Base-by-base conservation (phyloP, 2,113 vertebrate genomes). In the Xenopus borealis region DNA sequence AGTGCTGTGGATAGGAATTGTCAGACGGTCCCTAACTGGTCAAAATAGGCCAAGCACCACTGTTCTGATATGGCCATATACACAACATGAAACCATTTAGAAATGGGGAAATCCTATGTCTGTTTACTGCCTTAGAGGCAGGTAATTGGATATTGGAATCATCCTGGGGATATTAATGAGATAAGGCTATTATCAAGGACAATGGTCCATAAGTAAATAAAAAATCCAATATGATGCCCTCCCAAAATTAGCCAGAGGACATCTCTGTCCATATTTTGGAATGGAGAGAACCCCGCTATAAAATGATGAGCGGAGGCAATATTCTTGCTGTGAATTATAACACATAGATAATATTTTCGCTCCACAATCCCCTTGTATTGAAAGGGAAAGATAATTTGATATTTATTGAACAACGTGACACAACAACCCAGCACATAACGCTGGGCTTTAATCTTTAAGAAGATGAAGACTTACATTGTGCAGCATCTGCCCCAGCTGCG, bases 401-500 rank as follows among this genome's bases (percentile, higher is more conserved):
- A 59, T 47, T 27, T 63, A 70, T 12, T 72, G 70, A 72, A 63
- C 63, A 72, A 72, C 52, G 19, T 62, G 59, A 69, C 53, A 70
- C 67, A 64, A 70, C 70, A 70, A 63, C 66, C 45, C 30, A 19
- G 67, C 50, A 45, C 17, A 55, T 2, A 13, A 59, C 47, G 27
- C 27, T 69, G 74, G 18, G 59, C 30, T 76, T 62, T 57, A 76
- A 57, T 69, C 66, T 76, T 64, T 57, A 64, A 40, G 40, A 70
- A 69, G 67, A 70, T 30, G 33, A 70, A 69, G 30, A 69, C 58
- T 63, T 69, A 52, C 20, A 75, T 61, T 62, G 72, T 75, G 18
- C 16, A 40, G 27, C 66, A 69, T 27, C 23, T 69, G 66, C n/a
- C 59, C 18, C 58, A 63, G 66, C 61, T 77, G 74, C 44, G 44